phyloP scores from a whole-genome alignment of 1,140 invertebrate genomes.

The Sitophilus oryzae region DNA sequence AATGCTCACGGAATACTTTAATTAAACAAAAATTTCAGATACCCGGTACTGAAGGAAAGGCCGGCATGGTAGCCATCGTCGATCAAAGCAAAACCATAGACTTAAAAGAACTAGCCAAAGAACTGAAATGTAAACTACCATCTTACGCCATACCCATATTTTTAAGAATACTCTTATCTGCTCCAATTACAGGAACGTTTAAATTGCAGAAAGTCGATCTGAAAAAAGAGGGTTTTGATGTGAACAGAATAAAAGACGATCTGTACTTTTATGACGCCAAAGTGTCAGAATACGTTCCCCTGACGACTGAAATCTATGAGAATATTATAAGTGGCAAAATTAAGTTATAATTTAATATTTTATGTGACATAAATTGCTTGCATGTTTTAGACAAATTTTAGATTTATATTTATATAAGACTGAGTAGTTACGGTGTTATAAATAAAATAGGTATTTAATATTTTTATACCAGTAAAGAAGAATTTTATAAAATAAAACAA shows the following conservation, averaged over 20 bases:
- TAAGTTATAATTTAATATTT: too few relatives aligned
- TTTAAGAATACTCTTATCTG: conserved; percentile 68
- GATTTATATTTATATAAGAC: too few relatives aligned
- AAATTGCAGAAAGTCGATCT: conserved; percentile 85
- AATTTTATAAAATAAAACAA: too few relatives aligned
- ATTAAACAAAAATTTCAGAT: too few relatives aligned
- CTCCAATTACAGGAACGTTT: conserved; percentile 86
- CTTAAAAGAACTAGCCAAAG: conserved; percentile 55
- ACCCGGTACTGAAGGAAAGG: conserved; percentile 80
- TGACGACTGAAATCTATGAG: conserved; percentile 62
- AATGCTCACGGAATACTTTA: too few relatives aligned
- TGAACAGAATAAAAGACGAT: conserved; percentile 58
- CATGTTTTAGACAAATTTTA: too few relatives aligned
- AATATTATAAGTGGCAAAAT: conserved; percentile 47
- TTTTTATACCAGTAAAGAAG: too few relatives aligned
- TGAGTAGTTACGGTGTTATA: too few relatives aligned
- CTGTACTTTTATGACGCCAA: conserved; percentile 67
- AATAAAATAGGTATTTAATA: too few relatives aligned
- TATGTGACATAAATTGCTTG: too few relatives aligned
- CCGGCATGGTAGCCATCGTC: conserved; percentile 92
- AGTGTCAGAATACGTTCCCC: conserved; percentile 55
- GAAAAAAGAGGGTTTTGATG: conserved; percentile 71
- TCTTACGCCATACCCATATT: conserved; percentile 85
- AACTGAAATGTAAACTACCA: conserved; percentile 66
- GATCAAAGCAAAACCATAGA: conserved; percentile 66